phyloP scores from a whole-genome alignment of 2,113 vertebrate genomes.

The Nothoprocta pentlandii region DNA sequence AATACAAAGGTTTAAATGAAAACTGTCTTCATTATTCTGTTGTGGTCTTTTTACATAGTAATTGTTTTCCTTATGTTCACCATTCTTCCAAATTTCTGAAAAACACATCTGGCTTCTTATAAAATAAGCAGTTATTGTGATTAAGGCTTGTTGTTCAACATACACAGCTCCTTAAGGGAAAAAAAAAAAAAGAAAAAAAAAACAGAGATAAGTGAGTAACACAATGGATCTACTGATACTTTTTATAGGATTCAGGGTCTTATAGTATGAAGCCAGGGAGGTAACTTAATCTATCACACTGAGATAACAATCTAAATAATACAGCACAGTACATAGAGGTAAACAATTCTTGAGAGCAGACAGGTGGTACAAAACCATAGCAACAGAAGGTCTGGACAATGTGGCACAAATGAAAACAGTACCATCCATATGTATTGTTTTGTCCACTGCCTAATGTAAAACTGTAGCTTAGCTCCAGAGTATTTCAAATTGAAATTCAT shows the following conservation, averaged over 20 bases:
- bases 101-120: neutral
- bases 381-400: conserved; percentile 65
- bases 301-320: conserved; percentile 66
- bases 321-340: neutral
- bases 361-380: conserved; percentile 70
- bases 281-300: conserved; percentile 59
- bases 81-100: neutral
- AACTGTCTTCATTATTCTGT: neutral
- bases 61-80: neutral
- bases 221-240: neutral
- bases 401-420: conserved; percentile 42
- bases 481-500: conserved; percentile 35
- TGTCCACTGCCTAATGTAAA: conserved; percentile 48
- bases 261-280: conserved; percentile 18
- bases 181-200: too few species aligned
- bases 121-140: neutral
- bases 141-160: neutral
- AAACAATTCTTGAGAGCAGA: conserved; percentile 66
- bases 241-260: conserved; percentile 32
- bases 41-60: neutral
- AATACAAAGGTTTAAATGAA: neutral
- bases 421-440: conserved; percentile 58
- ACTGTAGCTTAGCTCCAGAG: neutral
- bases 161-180: neutral
- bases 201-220: neutral